A percentile compares a stretch with the other conserved stretches of the same genome.
phyloP scores from a whole-genome alignment of 2,888 invertebrate genomes.

The Coenonympha arcania region DNA sequence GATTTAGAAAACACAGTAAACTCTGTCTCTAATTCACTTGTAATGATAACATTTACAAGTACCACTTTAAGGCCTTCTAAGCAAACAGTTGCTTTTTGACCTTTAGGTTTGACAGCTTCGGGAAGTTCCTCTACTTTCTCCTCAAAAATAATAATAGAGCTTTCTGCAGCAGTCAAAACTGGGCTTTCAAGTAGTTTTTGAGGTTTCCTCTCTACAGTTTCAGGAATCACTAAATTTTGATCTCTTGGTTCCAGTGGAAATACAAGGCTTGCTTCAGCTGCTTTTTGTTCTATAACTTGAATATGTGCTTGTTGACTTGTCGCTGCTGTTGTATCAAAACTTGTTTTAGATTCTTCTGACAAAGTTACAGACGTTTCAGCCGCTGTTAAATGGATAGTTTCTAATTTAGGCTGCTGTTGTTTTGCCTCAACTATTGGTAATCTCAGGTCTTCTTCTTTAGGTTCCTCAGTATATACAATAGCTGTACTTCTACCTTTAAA shows the following conservation, averaged over 20 bases:
- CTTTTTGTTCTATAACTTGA: slow-evolving; percentile 21
- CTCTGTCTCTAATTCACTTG: neutral
- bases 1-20: slow-evolving; percentile 6
- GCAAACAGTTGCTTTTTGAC: neutral
- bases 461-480: slow-evolving; percentile 1
- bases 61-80: neutral
- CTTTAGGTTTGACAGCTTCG: neutral
- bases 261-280: slow-evolving; percentile 14
- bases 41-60: neutral
- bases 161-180: neutral
- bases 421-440: neutral
- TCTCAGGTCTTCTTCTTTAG: slow-evolving; percentile 1
- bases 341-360: slow-evolving; percentile 17
- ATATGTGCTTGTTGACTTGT: slow-evolving; percentile 12
- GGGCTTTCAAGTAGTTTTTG: slow-evolving; percentile 1
- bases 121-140: neutral
- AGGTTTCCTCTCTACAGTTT: neutral
- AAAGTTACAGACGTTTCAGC: slow-evolving; percentile 7
- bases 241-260: neutral
- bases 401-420: neutral
- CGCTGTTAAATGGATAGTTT: slow-evolving; percentile 5
- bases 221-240: neutral
- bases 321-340: slow-evolving; percentile 10
- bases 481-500: neutral
- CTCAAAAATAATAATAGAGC: neutral